These are phyloP conservation scores for Vanessa atalanta DNA, from an alignment of 1,140 invertebrate genomes.

Conservation along the genomic window DNA sequence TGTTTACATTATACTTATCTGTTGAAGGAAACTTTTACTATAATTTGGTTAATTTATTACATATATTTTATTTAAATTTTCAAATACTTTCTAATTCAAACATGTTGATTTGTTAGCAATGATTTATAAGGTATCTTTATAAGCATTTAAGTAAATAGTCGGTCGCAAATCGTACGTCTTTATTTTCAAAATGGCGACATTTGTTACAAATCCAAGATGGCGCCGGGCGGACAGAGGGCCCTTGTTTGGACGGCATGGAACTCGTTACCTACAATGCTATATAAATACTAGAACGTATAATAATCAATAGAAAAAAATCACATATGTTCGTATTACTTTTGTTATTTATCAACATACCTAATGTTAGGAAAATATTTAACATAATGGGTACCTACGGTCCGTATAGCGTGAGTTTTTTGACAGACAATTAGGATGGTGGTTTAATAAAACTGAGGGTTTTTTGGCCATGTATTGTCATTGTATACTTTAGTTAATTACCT, in stretches of 20 bases:
- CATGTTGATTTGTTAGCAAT: not conserved
- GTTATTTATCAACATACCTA: too few species aligned
- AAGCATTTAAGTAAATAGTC: conserved; percentile 40
- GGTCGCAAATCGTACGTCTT: conserved; percentile 56
- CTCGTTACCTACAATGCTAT: conserved; percentile 53
- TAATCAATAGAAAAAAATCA: not conserved
- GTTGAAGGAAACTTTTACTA: too few species aligned
- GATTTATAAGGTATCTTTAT: conserved; percentile 9
- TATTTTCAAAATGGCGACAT: conserved; percentile 75
- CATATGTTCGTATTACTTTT: too few species aligned
- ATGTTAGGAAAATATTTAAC: too few species aligned
- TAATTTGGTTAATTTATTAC: not conserved
- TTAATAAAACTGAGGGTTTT: too few species aligned
- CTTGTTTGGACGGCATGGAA: conserved; percentile 73
- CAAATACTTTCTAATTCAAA: not conserved
- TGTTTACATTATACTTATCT: too few species aligned
- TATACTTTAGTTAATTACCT: too few species aligned
- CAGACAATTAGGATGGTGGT: too few species aligned
- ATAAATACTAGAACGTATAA: conserved; percentile 36
- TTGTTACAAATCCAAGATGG: conserved; percentile 76
- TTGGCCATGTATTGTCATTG: too few species aligned
- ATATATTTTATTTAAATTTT: not conserved
- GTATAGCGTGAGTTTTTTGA: too few species aligned
- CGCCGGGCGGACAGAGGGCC: conserved; percentile 69
- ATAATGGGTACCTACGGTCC: too few species aligned